These are phyloP conservation scores for Australoheros scitulus DNA, from an alignment of 2,113 vertebrate genomes.

Conservation along the genomic window DNA sequence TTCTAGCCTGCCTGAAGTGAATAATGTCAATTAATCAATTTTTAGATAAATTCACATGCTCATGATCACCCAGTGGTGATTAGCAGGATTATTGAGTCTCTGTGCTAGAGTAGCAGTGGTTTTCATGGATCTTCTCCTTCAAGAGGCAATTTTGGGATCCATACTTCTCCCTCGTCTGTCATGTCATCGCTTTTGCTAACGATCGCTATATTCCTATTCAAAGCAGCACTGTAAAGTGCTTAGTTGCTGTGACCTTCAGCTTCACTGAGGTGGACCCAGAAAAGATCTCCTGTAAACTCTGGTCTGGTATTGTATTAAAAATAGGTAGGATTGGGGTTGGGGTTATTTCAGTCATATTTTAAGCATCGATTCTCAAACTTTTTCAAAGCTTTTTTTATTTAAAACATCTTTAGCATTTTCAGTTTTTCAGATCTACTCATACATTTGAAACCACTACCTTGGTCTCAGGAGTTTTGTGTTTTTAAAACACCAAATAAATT, in stretches of 20 bases:
- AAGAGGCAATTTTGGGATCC: conserved; percentile 20
- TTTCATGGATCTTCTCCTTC: conserved; percentile 39
- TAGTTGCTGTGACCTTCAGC: neutral
- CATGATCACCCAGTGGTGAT: conserved; percentile 5
- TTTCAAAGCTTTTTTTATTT: neutral
- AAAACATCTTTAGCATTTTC: neutral
- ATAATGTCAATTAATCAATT: neutral
- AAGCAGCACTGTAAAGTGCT: neutral
- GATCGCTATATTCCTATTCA: neutral
- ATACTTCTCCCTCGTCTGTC: neutral
- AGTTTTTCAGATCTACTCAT: neutral
- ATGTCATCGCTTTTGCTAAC: neutral
- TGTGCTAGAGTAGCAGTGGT: neutral
- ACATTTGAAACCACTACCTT: neutral
- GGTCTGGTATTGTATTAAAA: neutral
- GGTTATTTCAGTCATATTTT: neutral
- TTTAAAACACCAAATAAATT: neutral
- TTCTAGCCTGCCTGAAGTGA: neutral
- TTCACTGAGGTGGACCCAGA: neutral
- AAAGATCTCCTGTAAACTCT: neutral
- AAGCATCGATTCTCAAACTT: neutral
- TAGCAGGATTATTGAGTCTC: conserved; percentile 11
- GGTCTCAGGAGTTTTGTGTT: neutral
- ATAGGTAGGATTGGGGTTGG: neutral
- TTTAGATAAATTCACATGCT: conserved; percentile 8